phyloP scores from a whole-genome alignment of 2,113 vertebrate genomes.

The Morone saxatilis region DNA sequence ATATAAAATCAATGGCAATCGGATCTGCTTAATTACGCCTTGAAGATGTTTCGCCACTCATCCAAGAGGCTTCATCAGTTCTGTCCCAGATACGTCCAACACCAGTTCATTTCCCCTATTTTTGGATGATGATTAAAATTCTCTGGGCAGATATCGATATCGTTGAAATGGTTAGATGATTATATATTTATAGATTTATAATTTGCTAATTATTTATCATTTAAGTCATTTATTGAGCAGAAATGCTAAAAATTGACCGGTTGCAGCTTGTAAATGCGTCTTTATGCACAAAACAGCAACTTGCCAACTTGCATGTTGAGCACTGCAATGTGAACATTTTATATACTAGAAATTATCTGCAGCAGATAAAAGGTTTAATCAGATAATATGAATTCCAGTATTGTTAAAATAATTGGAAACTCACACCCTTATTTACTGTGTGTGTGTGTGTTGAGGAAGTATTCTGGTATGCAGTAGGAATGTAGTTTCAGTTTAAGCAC shows the following conservation, averaged over 20 bases:
- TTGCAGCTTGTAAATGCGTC: not conserved
- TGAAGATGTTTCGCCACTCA: not conserved
- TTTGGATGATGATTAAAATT: not conserved
- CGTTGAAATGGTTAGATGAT: not conserved
- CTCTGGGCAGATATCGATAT: not conserved
- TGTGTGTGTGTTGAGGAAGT: constrained; percentile 2
- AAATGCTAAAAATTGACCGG: not conserved
- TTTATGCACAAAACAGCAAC: not conserved
- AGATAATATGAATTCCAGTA: not conserved
- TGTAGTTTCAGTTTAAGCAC: not conserved
- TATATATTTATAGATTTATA: too few relatives aligned
- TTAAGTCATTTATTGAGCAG: not conserved
- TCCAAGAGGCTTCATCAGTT: not conserved
- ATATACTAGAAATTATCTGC: too few relatives aligned
- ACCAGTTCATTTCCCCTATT: not conserved
- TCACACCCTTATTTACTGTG: not conserved
- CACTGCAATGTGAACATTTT: too few relatives aligned
- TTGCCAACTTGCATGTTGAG: not conserved
- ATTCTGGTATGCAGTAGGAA: constrained; percentile 14
- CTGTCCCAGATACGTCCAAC: not conserved
- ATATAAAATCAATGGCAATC: not conserved
- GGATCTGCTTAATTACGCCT: not conserved
- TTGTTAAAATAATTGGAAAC: not conserved
- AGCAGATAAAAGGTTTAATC: not conserved
- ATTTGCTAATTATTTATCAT: not conserved